Base-by-base conservation (phyloP, 1,140 invertebrate species). In the Caerostris darwini region DNA sequence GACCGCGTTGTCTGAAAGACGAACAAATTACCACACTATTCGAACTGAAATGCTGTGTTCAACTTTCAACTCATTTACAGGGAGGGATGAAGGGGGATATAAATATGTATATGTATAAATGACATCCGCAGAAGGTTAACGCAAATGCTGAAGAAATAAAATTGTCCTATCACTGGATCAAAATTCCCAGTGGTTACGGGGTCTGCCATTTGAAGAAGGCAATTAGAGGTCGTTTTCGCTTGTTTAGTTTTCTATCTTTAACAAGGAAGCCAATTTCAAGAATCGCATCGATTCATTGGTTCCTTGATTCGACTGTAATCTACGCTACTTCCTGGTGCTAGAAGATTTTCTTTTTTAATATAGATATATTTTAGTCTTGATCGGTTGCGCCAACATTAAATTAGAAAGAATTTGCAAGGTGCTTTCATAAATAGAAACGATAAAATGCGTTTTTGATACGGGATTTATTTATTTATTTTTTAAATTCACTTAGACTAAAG, bases 41-140 rank as follows among this genome's bases (percentile, higher is more conserved):
- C 34, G 53, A 77, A 77, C 71, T 77, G 34, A 10, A 77, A 77
- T 77, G 83, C 83, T 64, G 58, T 88, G 61, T 64, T 88, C 64
- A 88, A 88, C 58, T 53, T 10, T 12, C 59, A 17, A 64, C 86
- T 61, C 59, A 64, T 88, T 88, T 88, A 53, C 86, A 67, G 10
- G 86, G 58, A 6, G 17, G 2, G 7, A 17, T 54, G 0, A 34
- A 2, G 34, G 0, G 50, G 71, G 71, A 50, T 71, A 71, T 71
- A 77, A 53, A 71, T 71, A 85, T 54, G 57, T 34, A 34, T 34
- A 34, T 34, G 86, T 53, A 64, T 54, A 57, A 88, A 88, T 88
- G 86, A 88, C 86, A 88, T 57, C 86, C 61, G 14, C 86, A 88
- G 86, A 58, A 88, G 86, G 86, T 85, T 85, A 85, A 85, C 56